These are phyloP conservation scores for Automeris io DNA, from an alignment of 2,888 invertebrate genomes.

Conservation along the genomic window DNA sequence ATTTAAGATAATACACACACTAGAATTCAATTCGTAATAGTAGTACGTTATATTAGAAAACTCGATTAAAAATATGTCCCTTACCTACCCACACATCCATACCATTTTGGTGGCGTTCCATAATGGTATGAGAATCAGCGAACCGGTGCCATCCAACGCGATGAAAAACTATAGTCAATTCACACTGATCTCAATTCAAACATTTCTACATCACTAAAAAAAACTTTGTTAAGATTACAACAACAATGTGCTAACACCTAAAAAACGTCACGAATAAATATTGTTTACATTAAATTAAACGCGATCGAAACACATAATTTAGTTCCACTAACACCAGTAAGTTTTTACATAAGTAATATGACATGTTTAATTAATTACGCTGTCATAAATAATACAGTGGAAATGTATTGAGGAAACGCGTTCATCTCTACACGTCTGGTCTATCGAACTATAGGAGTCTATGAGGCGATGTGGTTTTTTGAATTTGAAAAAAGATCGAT, in stretches of 20 bases:
- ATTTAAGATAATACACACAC: too few species aligned
- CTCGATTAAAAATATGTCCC: slow-evolving; percentile 43
- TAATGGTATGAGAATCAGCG: slow-evolving; percentile 64
- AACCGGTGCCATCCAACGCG: slow-evolving; percentile 40
- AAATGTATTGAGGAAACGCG: slow-evolving; percentile 54
- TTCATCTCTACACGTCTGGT: slow-evolving; percentile 59
- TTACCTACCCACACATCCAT: slow-evolving; percentile 79
- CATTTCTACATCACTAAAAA: slow-evolving; percentile 39
- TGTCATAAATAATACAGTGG: slow-evolving; percentile 64
- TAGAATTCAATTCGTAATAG: too few species aligned
- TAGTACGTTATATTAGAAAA: slow-evolving; percentile 1
- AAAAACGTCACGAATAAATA: slow-evolving; percentile 61
- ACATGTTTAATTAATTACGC: slow-evolving; percentile 70
- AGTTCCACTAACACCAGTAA: slow-evolving; percentile 70
- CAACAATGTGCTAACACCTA: slow-evolving; percentile 34
- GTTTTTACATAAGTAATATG: slow-evolving; percentile 73
- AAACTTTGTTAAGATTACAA: slow-evolving; percentile 40
- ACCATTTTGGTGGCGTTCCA: slow-evolving; percentile 77
- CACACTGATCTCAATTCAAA: slow-evolving; percentile 33
- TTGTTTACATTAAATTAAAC: slow-evolving; percentile 71
- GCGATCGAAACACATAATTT: slow-evolving; percentile 63
- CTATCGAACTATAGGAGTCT: slow-evolving; percentile 62
- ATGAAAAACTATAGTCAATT: slow-evolving; percentile 27
- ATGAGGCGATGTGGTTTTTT: slow-evolving; percentile 55
- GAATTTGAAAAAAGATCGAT: slow-evolving; percentile 71